phyloP scores from a whole-genome alignment of 2,113 vertebrate genomes.

The Oceanodroma tethys region DNA sequence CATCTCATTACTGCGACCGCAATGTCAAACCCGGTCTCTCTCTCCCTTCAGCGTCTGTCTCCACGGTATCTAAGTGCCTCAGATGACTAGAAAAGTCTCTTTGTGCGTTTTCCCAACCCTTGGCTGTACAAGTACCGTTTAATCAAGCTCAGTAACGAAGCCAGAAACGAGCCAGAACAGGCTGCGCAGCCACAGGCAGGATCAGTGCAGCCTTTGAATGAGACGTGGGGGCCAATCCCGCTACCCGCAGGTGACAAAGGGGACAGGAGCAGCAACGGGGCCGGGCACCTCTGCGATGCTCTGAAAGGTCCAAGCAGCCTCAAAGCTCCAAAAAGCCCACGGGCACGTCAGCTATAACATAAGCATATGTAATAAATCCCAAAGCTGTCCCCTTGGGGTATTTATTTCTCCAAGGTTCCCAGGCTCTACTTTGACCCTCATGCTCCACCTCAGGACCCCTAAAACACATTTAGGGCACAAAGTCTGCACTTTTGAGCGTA shows the following conservation, averaged over 20 bases:
- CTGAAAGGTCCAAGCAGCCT: background rate
- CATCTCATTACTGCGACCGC: background rate
- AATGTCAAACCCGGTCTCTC: background rate
- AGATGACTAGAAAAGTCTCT: conserved; percentile 28
- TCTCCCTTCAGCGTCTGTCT: conserved; percentile 17
- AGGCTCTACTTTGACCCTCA: background rate
- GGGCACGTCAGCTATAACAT: fast-evolving
- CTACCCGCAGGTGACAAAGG: background rate
- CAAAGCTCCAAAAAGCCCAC: background rate
- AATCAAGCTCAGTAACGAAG: conserved; percentile 51
- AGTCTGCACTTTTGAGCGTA: background rate
- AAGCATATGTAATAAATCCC: background rate
- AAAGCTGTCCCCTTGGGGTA: background rate
- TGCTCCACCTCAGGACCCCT: background rate
- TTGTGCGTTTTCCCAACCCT: conserved; percentile 40
- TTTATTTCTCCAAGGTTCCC: background rate
- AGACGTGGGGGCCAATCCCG: background rate
- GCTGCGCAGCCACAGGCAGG: background rate
- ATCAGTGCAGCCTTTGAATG: background rate
- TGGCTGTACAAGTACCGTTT: conserved; percentile 39
- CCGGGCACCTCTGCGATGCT: fast-evolving
- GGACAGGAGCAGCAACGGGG: background rate
- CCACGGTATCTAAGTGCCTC: conserved; percentile 5
- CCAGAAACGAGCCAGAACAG: background rate
- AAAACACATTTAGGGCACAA: background rate